Percentiles rank a stretch among this genome's conserved stretches.
Evolutionary conservation across 2,888 invertebrate species (phyloP).

Genomic region (Quadriops clusia): DNA sequence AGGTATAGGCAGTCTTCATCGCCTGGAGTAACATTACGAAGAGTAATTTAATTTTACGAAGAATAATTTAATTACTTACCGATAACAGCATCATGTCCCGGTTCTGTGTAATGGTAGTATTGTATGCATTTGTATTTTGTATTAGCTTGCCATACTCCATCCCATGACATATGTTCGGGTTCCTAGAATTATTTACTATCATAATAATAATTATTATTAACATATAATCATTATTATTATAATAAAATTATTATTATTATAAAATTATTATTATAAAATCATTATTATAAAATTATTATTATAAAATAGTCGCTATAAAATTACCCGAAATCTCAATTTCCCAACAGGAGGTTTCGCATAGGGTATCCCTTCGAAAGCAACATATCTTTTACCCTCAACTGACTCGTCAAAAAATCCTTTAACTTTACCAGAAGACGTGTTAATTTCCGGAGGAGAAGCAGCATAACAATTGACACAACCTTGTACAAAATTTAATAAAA

Average conservation of each 20-base stretch:
- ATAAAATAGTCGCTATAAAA: conserved; percentile 5
- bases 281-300: background rate
- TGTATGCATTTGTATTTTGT: conserved; percentile 33
- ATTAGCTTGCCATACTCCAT: conserved; percentile 56
- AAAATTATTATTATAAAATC: too few relatives aligned
- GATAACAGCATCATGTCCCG: conserved; percentile 19
- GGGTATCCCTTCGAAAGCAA: conserved; percentile 53
- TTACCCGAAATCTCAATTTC: conserved; percentile 45
- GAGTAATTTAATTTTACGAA: too few relatives aligned
- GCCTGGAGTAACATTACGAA: conserved; percentile 35
- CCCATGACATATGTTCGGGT: conserved; percentile 47
- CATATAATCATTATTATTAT: background rate
- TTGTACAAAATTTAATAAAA: too few relatives aligned
- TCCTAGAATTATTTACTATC: conserved; percentile 32
- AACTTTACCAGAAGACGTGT: conserved; percentile 16
- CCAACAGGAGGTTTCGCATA: conserved; percentile 55
- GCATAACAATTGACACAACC: too few relatives aligned
- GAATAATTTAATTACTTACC: conserved; percentile 15
- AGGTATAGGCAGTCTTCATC: conserved; percentile 57
- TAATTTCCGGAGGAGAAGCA: too few relatives aligned
- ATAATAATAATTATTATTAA: conserved; percentile 6
- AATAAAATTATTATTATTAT: too few relatives aligned
- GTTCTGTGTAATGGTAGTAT: conserved; percentile 25
- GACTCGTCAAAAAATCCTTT: conserved; percentile 19
- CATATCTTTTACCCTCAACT: conserved; percentile 30